Evolutionary conservation across 1,140 invertebrate genomes (phyloP).

Genomic region (Meloidogyne chitwoodi): DNA sequence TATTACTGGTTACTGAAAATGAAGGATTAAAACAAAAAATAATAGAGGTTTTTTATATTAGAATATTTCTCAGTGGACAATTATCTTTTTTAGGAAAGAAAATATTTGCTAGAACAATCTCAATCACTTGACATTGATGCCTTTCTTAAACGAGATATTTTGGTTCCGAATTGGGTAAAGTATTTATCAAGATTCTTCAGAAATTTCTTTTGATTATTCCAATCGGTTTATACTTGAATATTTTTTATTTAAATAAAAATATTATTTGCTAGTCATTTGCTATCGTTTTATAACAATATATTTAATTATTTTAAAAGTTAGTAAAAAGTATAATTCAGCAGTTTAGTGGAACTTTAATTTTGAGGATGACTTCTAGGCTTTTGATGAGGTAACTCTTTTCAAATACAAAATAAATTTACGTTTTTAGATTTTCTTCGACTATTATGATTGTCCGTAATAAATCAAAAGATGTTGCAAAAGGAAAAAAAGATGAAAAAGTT

Average conservation of each 20-base stretch:
- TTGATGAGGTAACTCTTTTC: background rate
- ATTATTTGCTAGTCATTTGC: too few relatives aligned
- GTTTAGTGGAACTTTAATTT: background rate
- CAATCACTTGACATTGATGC: background rate
- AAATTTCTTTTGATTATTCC: background rate
- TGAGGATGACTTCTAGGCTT: background rate
- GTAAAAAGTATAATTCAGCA: background rate
- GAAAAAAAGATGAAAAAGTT: background rate
- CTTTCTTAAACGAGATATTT: background rate
- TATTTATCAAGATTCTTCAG: background rate
- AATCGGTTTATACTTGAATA: background rate
- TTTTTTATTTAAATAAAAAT: background rate
- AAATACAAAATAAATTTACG: background rate
- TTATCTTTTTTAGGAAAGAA: background rate
- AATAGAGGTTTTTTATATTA: background rate
- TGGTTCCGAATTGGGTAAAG: background rate
- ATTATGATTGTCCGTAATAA: background rate
- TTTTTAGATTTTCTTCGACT: background rate
- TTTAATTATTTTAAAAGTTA: too few relatives aligned
- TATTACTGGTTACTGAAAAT: slow-evolving; percentile 6
- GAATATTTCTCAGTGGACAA: background rate
- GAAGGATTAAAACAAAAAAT: background rate
- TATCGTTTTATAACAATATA: background rate
- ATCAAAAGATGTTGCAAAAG: slow-evolving; percentile 1
- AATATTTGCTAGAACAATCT: background rate